Evolutionary conservation across 2,888 invertebrate genomes (phyloP).

Genomic region (Tetanocera ferruginea): DNA sequence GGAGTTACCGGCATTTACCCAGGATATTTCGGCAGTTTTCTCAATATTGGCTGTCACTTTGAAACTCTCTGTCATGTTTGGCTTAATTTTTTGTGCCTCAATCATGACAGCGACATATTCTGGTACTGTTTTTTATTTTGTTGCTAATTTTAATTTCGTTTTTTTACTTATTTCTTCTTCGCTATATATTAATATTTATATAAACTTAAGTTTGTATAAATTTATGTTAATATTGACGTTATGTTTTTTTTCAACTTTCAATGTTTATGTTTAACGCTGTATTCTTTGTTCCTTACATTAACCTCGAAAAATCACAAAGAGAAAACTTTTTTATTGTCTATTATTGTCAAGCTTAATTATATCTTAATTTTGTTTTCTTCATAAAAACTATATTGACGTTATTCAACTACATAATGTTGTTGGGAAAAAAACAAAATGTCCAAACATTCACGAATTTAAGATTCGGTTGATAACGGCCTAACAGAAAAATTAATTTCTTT

Average conservation of each 20-base stretch:
- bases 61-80: neutral
- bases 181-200: conserved; percentile 19
- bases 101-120: conserved; percentile 21
- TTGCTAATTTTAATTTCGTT: conserved; percentile 28
- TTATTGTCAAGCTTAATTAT: conserved; percentile 5
- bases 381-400: neutral
- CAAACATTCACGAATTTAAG: no score
- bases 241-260: conserved; percentile 5
- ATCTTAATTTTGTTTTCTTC: neutral
- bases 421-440: neutral
- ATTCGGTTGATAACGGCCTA: no score
- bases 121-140: conserved; percentile 29
- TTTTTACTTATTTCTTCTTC: conserved; percentile 25
- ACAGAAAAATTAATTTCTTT: no score
- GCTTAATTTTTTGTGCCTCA: neutral
- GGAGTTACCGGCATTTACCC: conserved; percentile 42
- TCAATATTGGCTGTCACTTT: neutral
- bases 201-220: conserved; percentile 37
- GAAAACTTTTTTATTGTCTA: neutral
- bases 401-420: conserved; percentile 8
- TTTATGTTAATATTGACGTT: conserved; percentile 24
- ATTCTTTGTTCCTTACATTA: neutral
- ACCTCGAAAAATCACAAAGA: neutral
- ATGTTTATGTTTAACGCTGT: neutral
- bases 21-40: conserved; percentile 26